Evolutionary conservation across 2,888 invertebrate species (phyloP), one percentile per base, ranked within the genome.

Genomic region (Automeris io): DNA sequence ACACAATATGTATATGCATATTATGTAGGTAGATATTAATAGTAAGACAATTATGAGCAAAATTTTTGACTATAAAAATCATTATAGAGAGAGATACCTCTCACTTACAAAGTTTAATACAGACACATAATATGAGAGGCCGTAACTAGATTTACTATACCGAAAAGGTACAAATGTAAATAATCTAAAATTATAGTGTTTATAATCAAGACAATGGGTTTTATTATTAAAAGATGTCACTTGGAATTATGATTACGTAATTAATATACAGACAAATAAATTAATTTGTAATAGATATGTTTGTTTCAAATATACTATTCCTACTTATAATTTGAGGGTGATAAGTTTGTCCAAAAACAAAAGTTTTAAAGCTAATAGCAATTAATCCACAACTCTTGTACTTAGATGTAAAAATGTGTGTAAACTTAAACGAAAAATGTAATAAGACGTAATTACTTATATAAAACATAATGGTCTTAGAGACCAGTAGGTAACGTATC

Each of bases 401-500:
- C n/a, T 44, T 56, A 51, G 52, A 40, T 45, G 3, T 18, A 21
- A 18, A 25, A 26, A 5, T 18, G 45, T 31, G 23, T 40, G 35
- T 23, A 37, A 43, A 47, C 33, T 46, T 43, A 48, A 47, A 45
- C 42, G 43, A 47, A 37, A 39, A 38, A 43, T 5, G 18, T 33
- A 46, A 43, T 42, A 40, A 32, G 39, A 47, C 33, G 33, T 26
- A 32, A 33, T 36, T 13, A 22, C 18, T 33, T 36, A 25, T 33
- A 9, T 22, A 29, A 33, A 25, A 24, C 12, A 23, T 6, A 25
- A 51, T 53, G 69, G 74, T 71, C 82, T 83, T 55, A 57, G 49
- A 82, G 82, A 81, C 79, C 74, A 44, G 47, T 54, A 61, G 45
- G 47, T 54, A 61, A 62, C 51, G 53, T 55, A 48, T 61, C 64